phyloP scores from a whole-genome alignment of 1,140 invertebrate species.

The Thalassaphorura encarpata region DNA sequence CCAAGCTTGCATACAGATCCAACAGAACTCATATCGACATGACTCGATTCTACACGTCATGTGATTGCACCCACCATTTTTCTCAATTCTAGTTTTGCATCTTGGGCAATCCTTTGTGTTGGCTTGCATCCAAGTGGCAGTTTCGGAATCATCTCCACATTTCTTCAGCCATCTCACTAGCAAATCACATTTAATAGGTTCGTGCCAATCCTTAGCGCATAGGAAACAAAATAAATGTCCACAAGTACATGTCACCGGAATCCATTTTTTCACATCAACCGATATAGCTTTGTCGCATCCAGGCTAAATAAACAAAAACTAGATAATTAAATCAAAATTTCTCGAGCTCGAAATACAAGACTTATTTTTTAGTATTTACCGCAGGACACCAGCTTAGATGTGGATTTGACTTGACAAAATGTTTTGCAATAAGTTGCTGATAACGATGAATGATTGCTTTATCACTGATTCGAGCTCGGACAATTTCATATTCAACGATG shows the following conservation, averaged over 20 bases:
- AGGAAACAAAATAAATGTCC: conserved; percentile 56
- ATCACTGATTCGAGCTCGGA: conserved; percentile 46
- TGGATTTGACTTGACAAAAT: conserved; percentile 70
- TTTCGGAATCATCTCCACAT: conserved; percentile 57
- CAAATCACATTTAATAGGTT: conserved; percentile 50
- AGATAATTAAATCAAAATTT: too few species aligned
- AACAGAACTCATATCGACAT: conserved; percentile 54
- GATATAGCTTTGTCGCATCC: conserved; percentile 85
- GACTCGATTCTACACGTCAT: conserved; percentile 54
- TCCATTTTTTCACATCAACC: conserved; percentile 78
- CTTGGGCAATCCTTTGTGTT: conserved; percentile 57
- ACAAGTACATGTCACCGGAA: conserved; percentile 86
- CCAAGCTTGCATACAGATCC: conserved; percentile 57
- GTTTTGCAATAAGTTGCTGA: conserved; percentile 6
- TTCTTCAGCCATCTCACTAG: conserved; percentile 54
- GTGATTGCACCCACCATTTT: conserved; percentile 57
- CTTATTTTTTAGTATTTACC: too few species aligned
- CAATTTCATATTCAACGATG: conserved; percentile 48
- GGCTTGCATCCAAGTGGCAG: conserved; percentile 55
- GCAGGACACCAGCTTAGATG: conserved; percentile 93
- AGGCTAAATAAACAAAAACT: too few species aligned
- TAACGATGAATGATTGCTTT: conserved; percentile 43
- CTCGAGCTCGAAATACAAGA: too few species aligned
- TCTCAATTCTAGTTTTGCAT: conserved; percentile 51
- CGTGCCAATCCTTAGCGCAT: conserved; percentile 53